Evolutionary conservation across 2,797 vertebrate genomes (phyloP).

Genomic region (Urocyon cinereoargenteus): DNA sequence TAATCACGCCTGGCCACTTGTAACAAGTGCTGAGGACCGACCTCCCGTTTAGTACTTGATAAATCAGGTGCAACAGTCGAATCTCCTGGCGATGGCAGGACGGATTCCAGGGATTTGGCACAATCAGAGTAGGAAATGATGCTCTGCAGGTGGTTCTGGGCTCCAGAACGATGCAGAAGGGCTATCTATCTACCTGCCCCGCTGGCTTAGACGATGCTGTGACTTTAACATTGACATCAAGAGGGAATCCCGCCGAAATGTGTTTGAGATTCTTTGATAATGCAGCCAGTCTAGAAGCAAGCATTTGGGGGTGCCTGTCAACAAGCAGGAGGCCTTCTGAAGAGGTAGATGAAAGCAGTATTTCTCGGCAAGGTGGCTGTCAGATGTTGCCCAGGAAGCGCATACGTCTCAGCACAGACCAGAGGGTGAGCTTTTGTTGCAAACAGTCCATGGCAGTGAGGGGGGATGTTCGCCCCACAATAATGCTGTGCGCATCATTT

Average conservation of each 20-base stretch:
- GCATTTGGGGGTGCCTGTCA: rapidly evolving
- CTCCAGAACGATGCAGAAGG: rapidly evolving
- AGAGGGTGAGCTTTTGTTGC: background rate
- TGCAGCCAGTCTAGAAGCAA: background rate
- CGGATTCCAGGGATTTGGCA: background rate
- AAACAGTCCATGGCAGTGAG: rapidly evolving
- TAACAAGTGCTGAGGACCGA: no score
- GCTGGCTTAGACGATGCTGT: rapidly evolving
- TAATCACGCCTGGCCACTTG: background rate
- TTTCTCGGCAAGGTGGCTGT: background rate
- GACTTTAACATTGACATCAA: background rate
- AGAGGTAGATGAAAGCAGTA: background rate
- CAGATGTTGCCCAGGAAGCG: rapidly evolving
- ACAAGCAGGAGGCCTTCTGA: background rate
- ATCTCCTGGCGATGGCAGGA: background rate
- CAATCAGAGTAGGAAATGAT: no score
- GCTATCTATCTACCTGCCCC: rapidly evolving
- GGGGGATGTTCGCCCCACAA: background rate
- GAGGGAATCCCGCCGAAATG: rapidly evolving
- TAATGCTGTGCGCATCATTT: rapidly evolving
- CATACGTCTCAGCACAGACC: rapidly evolving
- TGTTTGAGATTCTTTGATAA: background rate
- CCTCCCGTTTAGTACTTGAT: background rate
- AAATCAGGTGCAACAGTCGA: rapidly evolving
- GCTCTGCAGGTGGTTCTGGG: rapidly evolving